Evolutionary conservation across 2,797 vertebrate genomes (phyloP).

Genomic region (Perodicticus potto): DNA sequence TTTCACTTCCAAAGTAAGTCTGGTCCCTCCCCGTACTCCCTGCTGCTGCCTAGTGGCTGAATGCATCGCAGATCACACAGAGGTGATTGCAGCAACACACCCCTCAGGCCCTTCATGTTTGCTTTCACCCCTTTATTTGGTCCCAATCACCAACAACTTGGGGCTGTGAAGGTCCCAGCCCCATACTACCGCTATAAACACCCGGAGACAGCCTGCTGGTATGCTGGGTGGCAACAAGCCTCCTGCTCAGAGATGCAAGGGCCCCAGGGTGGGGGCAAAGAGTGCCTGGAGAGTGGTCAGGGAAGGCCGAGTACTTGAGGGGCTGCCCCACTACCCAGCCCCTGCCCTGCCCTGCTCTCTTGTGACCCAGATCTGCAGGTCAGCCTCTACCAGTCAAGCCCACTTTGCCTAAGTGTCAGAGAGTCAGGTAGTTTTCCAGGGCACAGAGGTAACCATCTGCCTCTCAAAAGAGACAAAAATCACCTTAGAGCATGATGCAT

Average conservation of each 20-base stretch:
- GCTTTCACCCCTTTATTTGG: neutral
- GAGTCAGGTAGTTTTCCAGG: neutral
- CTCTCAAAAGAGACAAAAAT: neutral
- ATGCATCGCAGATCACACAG: neutral
- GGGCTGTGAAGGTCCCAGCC: too few relatives aligned
- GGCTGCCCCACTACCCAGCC: neutral
- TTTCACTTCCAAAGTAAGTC: neutral
- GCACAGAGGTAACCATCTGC: neutral
- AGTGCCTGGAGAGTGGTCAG: neutral
- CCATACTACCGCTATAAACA: neutral
- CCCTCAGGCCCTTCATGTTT: neutral
- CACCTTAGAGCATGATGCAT: neutral
- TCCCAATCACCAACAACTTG: neutral
- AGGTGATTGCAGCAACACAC: neutral
- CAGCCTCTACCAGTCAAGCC: neutral
- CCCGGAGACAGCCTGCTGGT: neutral
- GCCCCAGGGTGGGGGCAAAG: neutral
- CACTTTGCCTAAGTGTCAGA: neutral
- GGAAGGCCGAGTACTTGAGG: neutral
- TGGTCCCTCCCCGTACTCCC: accelerated
- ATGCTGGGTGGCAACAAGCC: neutral
- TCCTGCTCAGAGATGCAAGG: neutral
- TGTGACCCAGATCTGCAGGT: neutral
- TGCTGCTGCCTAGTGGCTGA: neutral
- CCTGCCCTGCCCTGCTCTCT: neutral